Percentiles rank a stretch among this genome's conserved stretches.
phyloP scores from a whole-genome alignment of 2,797 vertebrate species.

The Simalia tracyae region DNA sequence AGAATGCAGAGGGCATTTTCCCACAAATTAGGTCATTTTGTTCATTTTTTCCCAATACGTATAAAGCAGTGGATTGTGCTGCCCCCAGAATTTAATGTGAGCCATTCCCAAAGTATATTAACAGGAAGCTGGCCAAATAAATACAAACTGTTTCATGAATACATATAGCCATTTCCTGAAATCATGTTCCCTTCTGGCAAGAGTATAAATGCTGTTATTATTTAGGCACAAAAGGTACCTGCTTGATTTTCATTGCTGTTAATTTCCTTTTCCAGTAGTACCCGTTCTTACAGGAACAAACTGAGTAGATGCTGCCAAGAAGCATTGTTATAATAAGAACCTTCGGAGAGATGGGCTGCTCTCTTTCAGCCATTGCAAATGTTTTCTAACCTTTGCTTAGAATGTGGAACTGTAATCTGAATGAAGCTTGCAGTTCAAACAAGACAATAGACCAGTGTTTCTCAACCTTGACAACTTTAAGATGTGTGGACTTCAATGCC shows the following conservation, averaged over 20 bases:
- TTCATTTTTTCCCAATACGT: neutral
- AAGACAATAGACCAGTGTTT: neutral
- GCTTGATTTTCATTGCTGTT: neutral
- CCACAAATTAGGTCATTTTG: constrained; percentile 6
- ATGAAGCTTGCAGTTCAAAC: neutral
- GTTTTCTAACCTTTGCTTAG: neutral
- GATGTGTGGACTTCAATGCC: too few relatives aligned
- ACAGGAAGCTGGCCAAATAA: constrained; percentile 34
- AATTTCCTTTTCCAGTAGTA: neutral
- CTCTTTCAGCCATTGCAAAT: neutral
- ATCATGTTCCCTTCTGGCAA: neutral
- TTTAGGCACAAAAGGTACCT: constrained; percentile 7
- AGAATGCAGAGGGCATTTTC: neutral
- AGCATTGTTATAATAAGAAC: neutral
- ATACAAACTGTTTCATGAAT: constrained; percentile 7
- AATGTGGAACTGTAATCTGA: neutral
- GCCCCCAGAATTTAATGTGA: constrained; percentile 24
- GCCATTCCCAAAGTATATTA: neutral
- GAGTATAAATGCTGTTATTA: neutral
- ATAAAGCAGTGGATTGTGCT: neutral
- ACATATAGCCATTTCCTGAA: constrained; percentile 33
- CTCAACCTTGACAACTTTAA: too few relatives aligned
- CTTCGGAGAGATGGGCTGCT: neutral
- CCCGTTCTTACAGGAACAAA: neutral
- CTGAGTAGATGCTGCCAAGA: neutral